Conservation (phyloP, 2,888 invertebrate species). For the Diarsia brunnea region DNA sequence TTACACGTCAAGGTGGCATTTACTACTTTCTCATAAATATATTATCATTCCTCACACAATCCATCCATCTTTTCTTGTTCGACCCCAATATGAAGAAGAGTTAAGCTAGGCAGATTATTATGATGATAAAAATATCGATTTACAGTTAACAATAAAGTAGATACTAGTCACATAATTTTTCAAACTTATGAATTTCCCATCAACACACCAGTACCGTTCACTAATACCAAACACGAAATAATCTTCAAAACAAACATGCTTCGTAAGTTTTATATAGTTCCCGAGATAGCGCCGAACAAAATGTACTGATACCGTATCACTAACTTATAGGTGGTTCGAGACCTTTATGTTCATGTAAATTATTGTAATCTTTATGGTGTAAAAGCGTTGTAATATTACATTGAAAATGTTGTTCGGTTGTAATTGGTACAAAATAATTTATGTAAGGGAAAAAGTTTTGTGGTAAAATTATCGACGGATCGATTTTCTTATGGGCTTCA, state of each 20-base stretch:
- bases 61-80: no score
- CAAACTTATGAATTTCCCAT: conserved; percentile 4
- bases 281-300: conserved; percentile 63
- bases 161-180: neutral
- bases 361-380: conserved; percentile 50
- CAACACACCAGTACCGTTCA: neutral
- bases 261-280: conserved; percentile 65
- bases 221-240: conserved; percentile 49
- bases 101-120: no score
- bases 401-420: conserved; percentile 22
- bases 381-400: conserved; percentile 15
- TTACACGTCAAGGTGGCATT: no score
- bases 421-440: conserved; percentile 39
- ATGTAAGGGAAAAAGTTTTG: neutral
- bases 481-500: no score
- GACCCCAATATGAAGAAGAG: no score
- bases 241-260: conserved; percentile 61
- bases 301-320: conserved; percentile 63
- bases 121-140: no score
- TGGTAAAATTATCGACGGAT: no score
- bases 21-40: no score
- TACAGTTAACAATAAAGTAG: neutral
- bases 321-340: conserved; percentile 41
- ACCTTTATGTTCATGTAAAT: conserved; percentile 47
- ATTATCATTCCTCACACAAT: no score